Base-by-base conservation (phyloP, 2,888 invertebrate genomes). In the Troides helena region DNA sequence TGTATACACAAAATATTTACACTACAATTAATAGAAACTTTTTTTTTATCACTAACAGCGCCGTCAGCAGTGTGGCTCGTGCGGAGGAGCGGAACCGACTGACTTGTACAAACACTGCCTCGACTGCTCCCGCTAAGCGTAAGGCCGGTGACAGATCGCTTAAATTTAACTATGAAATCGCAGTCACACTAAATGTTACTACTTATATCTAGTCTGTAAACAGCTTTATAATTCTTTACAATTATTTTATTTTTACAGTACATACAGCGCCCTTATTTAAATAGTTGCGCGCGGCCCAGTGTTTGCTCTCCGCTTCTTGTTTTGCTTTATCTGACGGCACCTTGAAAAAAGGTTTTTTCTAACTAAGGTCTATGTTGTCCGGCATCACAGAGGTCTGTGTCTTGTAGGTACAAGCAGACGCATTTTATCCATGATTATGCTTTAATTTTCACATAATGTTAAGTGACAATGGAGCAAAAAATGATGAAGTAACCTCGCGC, bases 71-170 rank as follows among this genome's bases (percentile, higher is more conserved):
- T 83, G 82, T 76, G 78, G 73, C 79, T 77, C 70, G 77, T 75
- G 76, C 85, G 77, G 74, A 82, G 78, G 80, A 82, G 81, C 83
- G 84, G 75, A 79, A 82, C 85, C 75, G 79, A 88, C 89, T 88
- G 88, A 74, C 80, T 79, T 68, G 70, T 72, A 58, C 64, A 67
- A 68, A 62, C 66, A 43, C 60, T 61, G 30, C 64, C 65, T 46
- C 43, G 58, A 59, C 59, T 65, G 23, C 30, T 65, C 21, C 63
- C 43, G 60, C 60, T 65, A 25, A 50, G 21, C 14, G 43, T 43
- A 61, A 65, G 25, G 59, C 60, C 65, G 69, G 61, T 61, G 61
- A 65, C 60, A 61, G 50, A 58, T 30, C n/a, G 36, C 23, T 21
- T 10, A 21, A 58, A 23, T 25, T 30, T 58, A 23, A 58, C 57